Percentiles rank a stretch among this genome's conserved stretches.
Evolutionary conservation across 2,888 invertebrate genomes (phyloP).

Genomic region (Drosophila neotestacea): DNA sequence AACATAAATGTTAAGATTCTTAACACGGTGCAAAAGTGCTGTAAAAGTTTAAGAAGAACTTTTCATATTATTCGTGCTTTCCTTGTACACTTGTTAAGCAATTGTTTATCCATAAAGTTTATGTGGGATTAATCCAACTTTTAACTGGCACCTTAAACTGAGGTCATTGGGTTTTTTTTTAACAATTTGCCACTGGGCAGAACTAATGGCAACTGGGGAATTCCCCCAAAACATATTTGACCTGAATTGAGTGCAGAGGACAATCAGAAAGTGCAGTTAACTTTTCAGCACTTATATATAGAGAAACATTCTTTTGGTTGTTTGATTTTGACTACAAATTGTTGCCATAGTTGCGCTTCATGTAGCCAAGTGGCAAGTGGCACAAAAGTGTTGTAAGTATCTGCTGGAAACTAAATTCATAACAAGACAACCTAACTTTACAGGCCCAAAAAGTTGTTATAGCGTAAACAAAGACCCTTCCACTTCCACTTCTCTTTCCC

Average conservation of each 20-base stretch:
- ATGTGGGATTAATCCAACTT: neutral
- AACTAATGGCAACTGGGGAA: slow-evolving; percentile 4
- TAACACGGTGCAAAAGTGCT: too few relatives aligned
- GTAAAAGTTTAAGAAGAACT: neutral
- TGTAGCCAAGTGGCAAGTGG: slow-evolving; percentile 70
- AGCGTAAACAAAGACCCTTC: slow-evolving; percentile 67
- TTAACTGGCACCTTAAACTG: neutral
- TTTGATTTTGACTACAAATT: slow-evolving; percentile 57
- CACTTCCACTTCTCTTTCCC: neutral
- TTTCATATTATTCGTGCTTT: neutral
- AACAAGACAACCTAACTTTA: slow-evolving; percentile 58
- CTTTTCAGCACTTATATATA: slow-evolving; percentile 36
- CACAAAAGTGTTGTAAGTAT: slow-evolving; percentile 73
- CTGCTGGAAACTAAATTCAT: slow-evolving; percentile 69
- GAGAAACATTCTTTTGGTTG: slow-evolving; percentile 45
- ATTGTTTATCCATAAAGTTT: neutral
- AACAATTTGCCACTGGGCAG: neutral
- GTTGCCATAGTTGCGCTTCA: slow-evolving; percentile 65
- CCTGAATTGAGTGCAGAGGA: slow-evolving; percentile 51
- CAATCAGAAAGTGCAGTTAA: slow-evolving; percentile 55
- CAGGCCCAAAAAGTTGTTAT: slow-evolving; percentile 59
- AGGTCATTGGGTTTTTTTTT: neutral
- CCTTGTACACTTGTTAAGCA: neutral
- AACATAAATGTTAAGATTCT: neutral
- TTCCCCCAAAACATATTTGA: slow-evolving; percentile 45